Conservation (phyloP, 2,888 invertebrate species). For the Punctoribates punctum region DNA sequence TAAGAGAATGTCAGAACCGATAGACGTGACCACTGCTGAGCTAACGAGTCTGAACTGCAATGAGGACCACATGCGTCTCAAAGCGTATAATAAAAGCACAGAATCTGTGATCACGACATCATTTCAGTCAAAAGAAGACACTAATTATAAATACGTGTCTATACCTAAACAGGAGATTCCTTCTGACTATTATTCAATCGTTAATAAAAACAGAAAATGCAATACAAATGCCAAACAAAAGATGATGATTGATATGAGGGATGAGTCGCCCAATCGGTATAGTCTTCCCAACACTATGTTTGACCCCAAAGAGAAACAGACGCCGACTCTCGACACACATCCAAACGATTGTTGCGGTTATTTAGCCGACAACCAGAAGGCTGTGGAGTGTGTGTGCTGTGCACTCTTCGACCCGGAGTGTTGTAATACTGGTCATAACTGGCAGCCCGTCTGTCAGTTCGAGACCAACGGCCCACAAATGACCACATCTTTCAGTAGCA, state of each 20-base stretch:
- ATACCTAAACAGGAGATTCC: slow-evolving; percentile 31
- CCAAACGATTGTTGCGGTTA: slow-evolving; percentile 13
- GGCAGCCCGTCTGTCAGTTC: slow-evolving; percentile 24
- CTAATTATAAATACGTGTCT: slow-evolving; percentile 25
- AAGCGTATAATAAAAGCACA: slow-evolving; percentile 14
- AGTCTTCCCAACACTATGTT: slow-evolving; percentile 33
- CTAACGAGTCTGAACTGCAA: not conserved
- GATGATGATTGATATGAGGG: slow-evolving; percentile 4
- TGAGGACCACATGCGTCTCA: slow-evolving; percentile 6
- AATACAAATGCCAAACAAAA: slow-evolving; percentile 37
- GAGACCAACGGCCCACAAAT: slow-evolving; percentile 7
- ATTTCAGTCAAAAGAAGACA: slow-evolving; percentile 29
- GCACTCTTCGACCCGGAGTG: slow-evolving; percentile 34
- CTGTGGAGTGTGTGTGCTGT: slow-evolving; percentile 32
- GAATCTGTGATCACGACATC: slow-evolving; percentile 27
- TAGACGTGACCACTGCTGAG: slow-evolving; percentile 22
- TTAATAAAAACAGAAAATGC: slow-evolving; percentile 24
- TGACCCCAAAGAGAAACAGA: slow-evolving; percentile 25
- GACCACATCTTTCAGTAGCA: not conserved
- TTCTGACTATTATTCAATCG: slow-evolving; percentile 26
- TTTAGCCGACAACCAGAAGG: slow-evolving; percentile 1
- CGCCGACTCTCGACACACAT: not conserved
- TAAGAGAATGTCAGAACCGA: slow-evolving; percentile 14
- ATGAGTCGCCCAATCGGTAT: slow-evolving; percentile 22
- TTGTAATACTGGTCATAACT: slow-evolving; percentile 22